Percentiles rank a stretch among this genome's conserved stretches.
Conservation (phyloP, 1,140 invertebrate genomes). For the Coptotermes formosanus region DNA sequence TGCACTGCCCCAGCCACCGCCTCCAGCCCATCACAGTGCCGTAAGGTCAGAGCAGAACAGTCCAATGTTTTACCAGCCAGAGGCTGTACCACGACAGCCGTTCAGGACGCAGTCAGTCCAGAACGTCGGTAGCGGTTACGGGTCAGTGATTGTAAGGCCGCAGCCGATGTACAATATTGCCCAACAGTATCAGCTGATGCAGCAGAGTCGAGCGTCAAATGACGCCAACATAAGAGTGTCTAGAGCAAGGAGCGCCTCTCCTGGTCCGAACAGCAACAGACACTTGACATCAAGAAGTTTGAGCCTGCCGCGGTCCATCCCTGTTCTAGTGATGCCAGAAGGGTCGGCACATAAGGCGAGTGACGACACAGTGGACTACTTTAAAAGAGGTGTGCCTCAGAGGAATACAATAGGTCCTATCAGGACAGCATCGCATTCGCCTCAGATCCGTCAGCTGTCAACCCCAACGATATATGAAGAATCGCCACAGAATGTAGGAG, state of each 20-base stretch:
- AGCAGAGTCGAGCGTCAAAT: not conserved
- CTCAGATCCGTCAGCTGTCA: not conserved
- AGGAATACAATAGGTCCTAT: conserved; percentile 28
- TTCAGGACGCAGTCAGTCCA: not conserved
- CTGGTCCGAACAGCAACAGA: conserved; percentile 14
- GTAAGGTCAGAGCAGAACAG: not conserved
- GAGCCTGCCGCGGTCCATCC: not conserved
- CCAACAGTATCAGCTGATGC: too few relatives aligned
- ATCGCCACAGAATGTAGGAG: not conserved
- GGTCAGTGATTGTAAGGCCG: not conserved
- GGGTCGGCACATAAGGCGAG: not conserved
- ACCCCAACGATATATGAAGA: conserved; percentile 26
- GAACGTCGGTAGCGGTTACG: not conserved
- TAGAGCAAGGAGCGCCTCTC: conserved; percentile 25
- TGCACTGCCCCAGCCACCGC: not conserved
- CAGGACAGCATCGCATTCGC: not conserved
- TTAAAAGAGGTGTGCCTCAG: conserved; percentile 20
- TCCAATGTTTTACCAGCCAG: not conserved
- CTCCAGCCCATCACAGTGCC: not conserved
- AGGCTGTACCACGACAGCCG: not conserved
- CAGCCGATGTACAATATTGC: conserved; percentile 23
- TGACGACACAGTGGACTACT: not conserved
- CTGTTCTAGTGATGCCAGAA: not conserved
- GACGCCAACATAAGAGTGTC: not conserved
- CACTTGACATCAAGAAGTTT: not conserved